These are phyloP conservation scores for Saccostrea echinata DNA, from an alignment of 1,140 invertebrate species.

Conservation along the genomic window DNA sequence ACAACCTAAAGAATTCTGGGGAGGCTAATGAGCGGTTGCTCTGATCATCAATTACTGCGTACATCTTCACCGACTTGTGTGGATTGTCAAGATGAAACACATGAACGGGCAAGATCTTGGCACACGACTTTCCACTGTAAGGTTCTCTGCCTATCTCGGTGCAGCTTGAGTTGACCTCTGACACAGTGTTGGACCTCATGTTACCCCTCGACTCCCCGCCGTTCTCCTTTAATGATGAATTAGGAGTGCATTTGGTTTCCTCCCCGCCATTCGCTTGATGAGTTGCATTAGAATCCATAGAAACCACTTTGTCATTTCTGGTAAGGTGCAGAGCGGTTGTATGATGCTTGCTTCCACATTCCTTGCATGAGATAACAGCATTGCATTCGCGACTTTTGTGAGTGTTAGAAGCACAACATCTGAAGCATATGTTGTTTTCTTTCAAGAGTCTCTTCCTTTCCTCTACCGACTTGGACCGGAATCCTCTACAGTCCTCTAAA, in stretches of 20 bases:
- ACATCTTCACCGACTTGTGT: slow-evolving; percentile 11
- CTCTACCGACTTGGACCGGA: slow-evolving; percentile 33
- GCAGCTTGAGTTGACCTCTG: slow-evolving; percentile 43
- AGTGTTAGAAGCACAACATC: slow-evolving; percentile 41
- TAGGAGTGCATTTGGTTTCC: background rate
- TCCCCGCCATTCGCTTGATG: background rate
- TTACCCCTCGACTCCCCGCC: slow-evolving; percentile 41
- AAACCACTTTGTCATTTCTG: background rate
- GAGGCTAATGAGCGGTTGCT: slow-evolving; percentile 50
- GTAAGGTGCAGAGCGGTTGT: slow-evolving; percentile 33
- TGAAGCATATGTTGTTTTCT: slow-evolving; percentile 46
- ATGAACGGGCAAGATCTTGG: slow-evolving; percentile 49
- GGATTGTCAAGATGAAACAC: slow-evolving; percentile 43
- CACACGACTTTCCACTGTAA: slow-evolving; percentile 52
- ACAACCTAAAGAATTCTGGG: slow-evolving; percentile 43
- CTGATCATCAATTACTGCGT: slow-evolving; percentile 56
- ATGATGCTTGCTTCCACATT: slow-evolving; percentile 26
- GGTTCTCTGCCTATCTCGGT: slow-evolving; percentile 44
- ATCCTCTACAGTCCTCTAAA: slow-evolving; percentile 45
- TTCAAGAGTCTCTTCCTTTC: slow-evolving; percentile 41
- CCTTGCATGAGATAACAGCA: background rate
- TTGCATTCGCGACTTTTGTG: slow-evolving; percentile 29
- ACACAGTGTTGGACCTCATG: background rate
- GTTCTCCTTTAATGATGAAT: background rate
- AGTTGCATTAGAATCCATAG: background rate